These are phyloP conservation scores for Catamblyrhynchus diadema DNA, from an alignment of 2,797 vertebrate species.

Conservation along the genomic window DNA sequence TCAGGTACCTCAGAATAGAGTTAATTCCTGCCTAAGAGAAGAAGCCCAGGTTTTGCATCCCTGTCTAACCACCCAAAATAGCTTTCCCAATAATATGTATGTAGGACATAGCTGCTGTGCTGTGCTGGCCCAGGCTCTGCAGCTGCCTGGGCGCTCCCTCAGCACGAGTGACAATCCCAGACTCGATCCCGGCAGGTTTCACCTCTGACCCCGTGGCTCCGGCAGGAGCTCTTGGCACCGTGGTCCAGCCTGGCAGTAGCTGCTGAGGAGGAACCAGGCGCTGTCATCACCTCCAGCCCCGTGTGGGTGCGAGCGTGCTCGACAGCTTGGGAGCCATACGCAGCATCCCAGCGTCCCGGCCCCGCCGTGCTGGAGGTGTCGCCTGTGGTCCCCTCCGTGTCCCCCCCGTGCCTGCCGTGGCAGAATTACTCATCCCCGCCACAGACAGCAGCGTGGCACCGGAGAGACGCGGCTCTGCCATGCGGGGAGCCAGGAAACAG, in stretches of 20 bases:
- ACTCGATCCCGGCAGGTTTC: rapidly evolving
- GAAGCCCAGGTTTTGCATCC: not conserved
- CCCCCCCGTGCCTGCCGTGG: rapidly evolving
- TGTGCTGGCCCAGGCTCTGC: not conserved
- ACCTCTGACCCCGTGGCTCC: not conserved
- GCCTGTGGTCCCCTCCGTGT: not conserved
- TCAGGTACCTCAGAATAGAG: not conserved
- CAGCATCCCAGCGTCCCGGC: not conserved
- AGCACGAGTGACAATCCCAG: not conserved
- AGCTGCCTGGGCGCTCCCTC: rapidly evolving
- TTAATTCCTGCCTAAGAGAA: not conserved
- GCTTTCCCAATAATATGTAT: not conserved
- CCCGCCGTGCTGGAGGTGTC: not conserved
- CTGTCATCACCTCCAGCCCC: not conserved
- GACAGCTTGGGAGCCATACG: not conserved
- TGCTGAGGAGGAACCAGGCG: rapidly evolving
- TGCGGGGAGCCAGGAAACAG: not conserved
- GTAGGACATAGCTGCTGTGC: not conserved
- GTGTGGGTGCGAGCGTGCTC: rapidly evolving
- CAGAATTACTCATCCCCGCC: not conserved
- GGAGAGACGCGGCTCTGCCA: not conserved
- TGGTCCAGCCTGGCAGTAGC: not conserved
- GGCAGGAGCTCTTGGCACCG: rapidly evolving
- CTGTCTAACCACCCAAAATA: not conserved
- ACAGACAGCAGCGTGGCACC: not conserved